phyloP scores from a whole-genome alignment of 2,888 invertebrate species.

The Temnothorax ravouxi region DNA sequence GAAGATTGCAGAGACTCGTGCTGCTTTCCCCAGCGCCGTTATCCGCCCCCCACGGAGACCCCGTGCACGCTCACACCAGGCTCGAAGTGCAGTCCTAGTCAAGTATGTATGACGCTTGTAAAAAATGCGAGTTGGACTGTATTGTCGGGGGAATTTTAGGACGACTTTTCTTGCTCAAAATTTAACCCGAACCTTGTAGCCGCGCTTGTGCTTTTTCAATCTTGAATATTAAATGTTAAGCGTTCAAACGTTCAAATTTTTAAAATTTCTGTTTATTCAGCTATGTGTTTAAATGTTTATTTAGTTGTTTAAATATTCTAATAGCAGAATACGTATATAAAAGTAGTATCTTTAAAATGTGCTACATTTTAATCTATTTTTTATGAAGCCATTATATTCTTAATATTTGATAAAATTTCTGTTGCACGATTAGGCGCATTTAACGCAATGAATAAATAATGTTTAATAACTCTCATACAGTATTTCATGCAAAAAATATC shows the following conservation, averaged over 20 bases:
- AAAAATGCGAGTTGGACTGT: constrained; percentile 31
- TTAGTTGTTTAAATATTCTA: neutral
- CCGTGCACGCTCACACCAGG: constrained; percentile 95
- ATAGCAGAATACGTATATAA: neutral
- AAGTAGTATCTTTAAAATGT: neutral
- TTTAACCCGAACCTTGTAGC: constrained; percentile 24
- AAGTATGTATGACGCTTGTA: constrained; percentile 87
- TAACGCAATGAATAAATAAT: neutral
- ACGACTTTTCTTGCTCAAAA: constrained; percentile 24
- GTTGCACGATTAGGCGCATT: neutral
- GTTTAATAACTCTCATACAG: neutral
- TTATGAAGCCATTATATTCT: neutral
- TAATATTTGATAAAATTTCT: constrained; percentile 13
- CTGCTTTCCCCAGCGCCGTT: constrained; percentile 95
- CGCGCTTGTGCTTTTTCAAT: constrained; percentile 34
- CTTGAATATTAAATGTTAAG: constrained; percentile 32
- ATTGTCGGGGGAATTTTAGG: constrained; percentile 50
- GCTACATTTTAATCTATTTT: neutral
- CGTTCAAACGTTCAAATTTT: neutral
- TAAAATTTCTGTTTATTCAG: neutral
- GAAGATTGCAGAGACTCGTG: constrained; percentile 98
- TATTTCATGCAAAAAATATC: neutral
- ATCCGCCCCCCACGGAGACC: constrained; percentile 92
- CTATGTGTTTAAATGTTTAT: constrained; percentile 9
- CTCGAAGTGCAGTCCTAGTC: constrained; percentile 93